Conservation (phyloP, 2,888 invertebrate species). For the Drosophila pseudotalamancana region DNA sequence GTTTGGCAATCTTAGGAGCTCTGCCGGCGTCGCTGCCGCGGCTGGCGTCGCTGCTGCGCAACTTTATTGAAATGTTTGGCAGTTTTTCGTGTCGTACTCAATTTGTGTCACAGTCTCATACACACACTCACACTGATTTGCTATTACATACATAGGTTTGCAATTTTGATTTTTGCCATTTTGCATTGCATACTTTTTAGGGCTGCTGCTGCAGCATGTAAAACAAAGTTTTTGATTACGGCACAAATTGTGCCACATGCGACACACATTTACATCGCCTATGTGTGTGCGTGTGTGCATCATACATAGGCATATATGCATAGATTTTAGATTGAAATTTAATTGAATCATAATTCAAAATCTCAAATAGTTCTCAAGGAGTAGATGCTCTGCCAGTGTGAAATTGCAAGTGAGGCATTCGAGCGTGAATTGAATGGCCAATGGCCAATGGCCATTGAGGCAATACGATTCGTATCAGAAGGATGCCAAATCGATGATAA, state of each 20-base stretch:
- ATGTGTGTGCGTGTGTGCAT: conserved; percentile 11
- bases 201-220: conserved; percentile 67
- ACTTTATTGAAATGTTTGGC: conserved; percentile 78
- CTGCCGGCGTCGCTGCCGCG: conserved; percentile 8
- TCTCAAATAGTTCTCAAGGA: conserved; percentile 10
- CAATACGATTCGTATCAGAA: conserved; percentile 46
- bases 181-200: conserved; percentile 71
- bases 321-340: conserved; percentile 74
- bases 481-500: conserved; percentile 72
- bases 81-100: conserved; percentile 75
- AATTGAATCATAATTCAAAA: conserved; percentile 71
- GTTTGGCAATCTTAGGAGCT: conserved; percentile 70
- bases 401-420: conserved; percentile 44
- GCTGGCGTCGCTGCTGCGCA: conserved; percentile 64
- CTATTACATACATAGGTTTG: conserved; percentile 53
- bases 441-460: conserved; percentile 41
- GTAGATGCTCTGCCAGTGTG: conserved; percentile 6
- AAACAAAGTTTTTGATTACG: conserved; percentile 69
- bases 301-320: conserved; percentile 53
- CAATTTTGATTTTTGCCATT: conserved; percentile 74
- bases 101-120: conserved; percentile 67
- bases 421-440: conserved; percentile 43
- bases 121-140: neutral
- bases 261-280: conserved; percentile 6
- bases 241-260: conserved; percentile 53